Conservation (phyloP, 2,113 vertebrate genomes). For the Microtus pennsylvanicus region DNA sequence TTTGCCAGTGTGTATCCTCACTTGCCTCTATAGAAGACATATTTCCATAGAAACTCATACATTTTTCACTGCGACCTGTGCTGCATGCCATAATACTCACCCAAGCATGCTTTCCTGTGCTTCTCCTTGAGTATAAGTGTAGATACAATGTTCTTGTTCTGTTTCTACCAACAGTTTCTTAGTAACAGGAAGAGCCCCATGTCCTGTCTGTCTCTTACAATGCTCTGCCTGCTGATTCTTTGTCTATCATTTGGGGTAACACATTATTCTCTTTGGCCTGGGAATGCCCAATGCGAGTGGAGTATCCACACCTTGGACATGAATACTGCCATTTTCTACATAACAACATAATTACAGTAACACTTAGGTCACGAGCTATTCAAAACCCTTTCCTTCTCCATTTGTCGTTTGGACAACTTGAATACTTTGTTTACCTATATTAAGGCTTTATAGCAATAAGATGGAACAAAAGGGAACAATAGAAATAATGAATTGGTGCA, state of each 20-base stretch:
- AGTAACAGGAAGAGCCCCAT: neutral
- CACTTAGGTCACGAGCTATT: neutral
- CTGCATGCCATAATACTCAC: neutral
- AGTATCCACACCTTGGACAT: neutral
- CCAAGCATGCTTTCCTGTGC: neutral
- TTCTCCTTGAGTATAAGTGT: neutral
- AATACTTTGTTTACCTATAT: neutral
- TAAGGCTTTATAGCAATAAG: neutral
- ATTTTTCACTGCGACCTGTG: neutral
- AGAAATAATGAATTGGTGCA: neutral
- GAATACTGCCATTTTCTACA: neutral
- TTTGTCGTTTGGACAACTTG: neutral
- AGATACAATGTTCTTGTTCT: neutral
- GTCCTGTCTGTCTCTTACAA: neutral
- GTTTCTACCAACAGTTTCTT: slow-evolving; percentile 10
- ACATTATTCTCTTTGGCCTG: neutral
- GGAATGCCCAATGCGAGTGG: neutral
- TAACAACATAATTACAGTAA: neutral
- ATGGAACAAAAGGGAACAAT: neutral
- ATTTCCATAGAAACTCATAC: neutral
- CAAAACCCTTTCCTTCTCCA: neutral
- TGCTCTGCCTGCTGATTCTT: neutral
- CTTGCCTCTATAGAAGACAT: neutral
- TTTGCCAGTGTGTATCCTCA: neutral
- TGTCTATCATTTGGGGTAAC: neutral